These are phyloP conservation scores for Paramormyrops hopkinsi DNA, from an alignment of 2,797 vertebrate genomes.

Conservation along the genomic window DNA sequence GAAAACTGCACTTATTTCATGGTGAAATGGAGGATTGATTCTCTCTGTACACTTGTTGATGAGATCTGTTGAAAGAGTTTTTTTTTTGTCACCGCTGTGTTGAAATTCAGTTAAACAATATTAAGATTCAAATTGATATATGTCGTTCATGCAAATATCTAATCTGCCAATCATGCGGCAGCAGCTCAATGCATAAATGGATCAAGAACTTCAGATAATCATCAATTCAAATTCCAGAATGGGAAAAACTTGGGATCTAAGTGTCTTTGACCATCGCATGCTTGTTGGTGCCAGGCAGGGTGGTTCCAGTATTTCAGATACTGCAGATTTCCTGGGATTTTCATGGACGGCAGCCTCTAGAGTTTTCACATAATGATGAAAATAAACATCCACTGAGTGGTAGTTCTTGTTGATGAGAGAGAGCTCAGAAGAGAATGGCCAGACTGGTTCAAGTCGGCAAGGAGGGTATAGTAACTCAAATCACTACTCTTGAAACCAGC, in stretches of 20 bases:
- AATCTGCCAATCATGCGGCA: not conserved
- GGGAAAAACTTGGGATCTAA: not conserved
- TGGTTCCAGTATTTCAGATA: not conserved
- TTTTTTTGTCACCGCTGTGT: not conserved
- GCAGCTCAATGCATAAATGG: not conserved
- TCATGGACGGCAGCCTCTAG: not conserved
- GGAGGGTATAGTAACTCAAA: not conserved
- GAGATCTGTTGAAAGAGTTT: not conserved
- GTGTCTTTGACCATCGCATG: not conserved
- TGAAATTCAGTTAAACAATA: not conserved
- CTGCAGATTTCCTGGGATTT: not conserved
- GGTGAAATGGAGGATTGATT: not conserved
- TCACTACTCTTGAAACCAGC: not conserved
- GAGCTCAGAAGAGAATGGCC: not conserved
- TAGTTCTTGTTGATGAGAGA: not conserved
- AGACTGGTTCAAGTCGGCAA: not conserved
- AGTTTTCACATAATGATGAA: not conserved
- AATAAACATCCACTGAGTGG: not conserved
- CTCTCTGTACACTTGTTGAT: not conserved
- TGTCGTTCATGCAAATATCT: not conserved
- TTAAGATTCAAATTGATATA: not conserved
- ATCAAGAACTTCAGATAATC: not conserved
- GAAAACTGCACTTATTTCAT: not conserved
- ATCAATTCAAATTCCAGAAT: not conserved
- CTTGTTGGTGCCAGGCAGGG: not conserved